Conservation (phyloP, 2,797 vertebrate species). For the Gallinago solitaria region DNA sequence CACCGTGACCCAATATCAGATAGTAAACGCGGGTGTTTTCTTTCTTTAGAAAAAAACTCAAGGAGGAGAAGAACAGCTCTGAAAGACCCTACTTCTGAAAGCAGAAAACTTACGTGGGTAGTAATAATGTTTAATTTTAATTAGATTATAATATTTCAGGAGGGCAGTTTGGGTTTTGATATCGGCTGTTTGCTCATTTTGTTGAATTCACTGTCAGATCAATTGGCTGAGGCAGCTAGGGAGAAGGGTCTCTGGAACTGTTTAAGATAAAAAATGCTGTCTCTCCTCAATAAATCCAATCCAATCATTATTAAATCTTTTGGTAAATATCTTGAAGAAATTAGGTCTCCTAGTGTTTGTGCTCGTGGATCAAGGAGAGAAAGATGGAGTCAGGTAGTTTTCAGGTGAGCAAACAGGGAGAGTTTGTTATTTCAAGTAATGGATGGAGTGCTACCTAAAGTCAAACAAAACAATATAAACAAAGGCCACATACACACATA, state of each 20-base stretch:
- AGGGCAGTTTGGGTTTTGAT: background rate
- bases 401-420: background rate
- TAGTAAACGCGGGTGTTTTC: background rate
- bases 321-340: constrained; percentile 47
- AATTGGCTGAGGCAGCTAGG: background rate
- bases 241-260: background rate
- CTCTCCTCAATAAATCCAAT: constrained; percentile 47
- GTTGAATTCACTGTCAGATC: constrained; percentile 29
- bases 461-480: background rate
- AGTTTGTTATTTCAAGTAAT: background rate
- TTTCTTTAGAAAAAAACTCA: background rate
- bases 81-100: background rate
- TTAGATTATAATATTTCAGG: background rate
- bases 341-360: background rate
- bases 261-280: background rate
- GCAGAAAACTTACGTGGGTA: background rate
- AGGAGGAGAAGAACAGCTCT: background rate
- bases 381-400: background rate
- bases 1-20: rapidly evolving
- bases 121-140: background rate
- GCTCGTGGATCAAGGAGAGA: background rate
- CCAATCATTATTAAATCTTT: constrained; percentile 56
- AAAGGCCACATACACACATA: rapidly evolving
- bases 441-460: background rate
- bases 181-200: constrained; percentile 1